Conservation (phyloP, 2,113 vertebrate species). For the Leptobrachium ailaonicum region DNA sequence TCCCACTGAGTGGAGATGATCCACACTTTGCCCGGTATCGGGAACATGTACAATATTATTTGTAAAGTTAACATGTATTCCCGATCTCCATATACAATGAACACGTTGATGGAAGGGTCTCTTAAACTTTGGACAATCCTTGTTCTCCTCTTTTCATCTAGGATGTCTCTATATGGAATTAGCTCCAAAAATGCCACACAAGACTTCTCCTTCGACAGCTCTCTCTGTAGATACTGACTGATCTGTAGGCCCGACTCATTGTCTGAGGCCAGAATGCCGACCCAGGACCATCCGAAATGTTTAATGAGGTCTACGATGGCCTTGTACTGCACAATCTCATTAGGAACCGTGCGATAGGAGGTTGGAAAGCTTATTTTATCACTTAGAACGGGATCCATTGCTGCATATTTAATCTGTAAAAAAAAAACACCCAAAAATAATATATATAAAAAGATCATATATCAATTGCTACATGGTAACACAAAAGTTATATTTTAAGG, state of each 20-base stretch:
- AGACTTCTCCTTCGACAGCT: neutral
- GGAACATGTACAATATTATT: neutral
- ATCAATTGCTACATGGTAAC: no score
- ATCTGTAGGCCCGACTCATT: slow-evolving; percentile 4
- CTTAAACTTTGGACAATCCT: neutral
- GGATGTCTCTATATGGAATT: neutral
- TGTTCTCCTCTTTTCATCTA: neutral
- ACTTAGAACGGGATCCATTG: slow-evolving; percentile 22
- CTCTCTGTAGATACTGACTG: neutral
- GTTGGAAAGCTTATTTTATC: slow-evolving; percentile 28
- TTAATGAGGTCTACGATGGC: neutral
- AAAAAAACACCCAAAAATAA: neutral
- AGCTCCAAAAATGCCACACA: slow-evolving; percentile 14
- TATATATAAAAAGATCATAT: no score
- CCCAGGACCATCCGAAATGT: slow-evolving; percentile 18
- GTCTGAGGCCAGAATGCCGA: slow-evolving; percentile 9
- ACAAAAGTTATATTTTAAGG: no score
- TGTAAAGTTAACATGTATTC: slow-evolving; percentile 19
- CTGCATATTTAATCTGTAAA: slow-evolving; percentile 18
- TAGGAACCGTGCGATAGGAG: slow-evolving; percentile 22
- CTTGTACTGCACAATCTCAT: neutral
- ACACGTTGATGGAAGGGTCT: neutral
- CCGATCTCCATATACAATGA: slow-evolving; percentile 11
- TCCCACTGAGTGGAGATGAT: slow-evolving; percentile 20
- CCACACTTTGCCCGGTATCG: neutral